These are phyloP conservation scores for Neoaliturus tenellus DNA, from an alignment of 2,888 invertebrate genomes.

Conservation along the genomic window DNA sequence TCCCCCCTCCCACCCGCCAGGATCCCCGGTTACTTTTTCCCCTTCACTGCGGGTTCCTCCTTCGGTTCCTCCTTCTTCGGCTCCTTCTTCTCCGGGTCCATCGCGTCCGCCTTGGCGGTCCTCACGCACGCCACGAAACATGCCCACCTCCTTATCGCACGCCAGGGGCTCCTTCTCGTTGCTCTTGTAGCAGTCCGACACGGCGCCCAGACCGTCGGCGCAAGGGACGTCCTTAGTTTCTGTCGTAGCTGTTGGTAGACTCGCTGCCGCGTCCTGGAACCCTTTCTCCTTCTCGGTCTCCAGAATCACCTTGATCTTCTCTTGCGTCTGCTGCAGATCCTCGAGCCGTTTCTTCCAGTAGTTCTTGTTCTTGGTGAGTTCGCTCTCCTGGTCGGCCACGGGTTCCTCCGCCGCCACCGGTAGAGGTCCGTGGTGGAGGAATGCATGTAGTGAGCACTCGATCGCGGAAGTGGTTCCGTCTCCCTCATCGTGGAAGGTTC, in stretches of 20 bases:
- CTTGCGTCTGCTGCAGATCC: not conserved
- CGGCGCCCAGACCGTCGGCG: not conserved
- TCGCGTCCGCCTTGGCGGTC: not conserved
- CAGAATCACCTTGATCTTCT: not conserved
- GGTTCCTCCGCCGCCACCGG: not conserved
- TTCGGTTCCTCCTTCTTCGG: constrained; percentile 13
- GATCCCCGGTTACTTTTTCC: not conserved
- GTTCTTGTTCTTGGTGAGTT: constrained; percentile 35
- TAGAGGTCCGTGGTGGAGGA: not conserved
- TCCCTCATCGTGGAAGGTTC: constrained; percentile 1
- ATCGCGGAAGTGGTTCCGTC: not conserved
- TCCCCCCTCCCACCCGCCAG: not conserved
- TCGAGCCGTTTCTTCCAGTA: constrained; percentile 31
- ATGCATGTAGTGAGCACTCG: not conserved
- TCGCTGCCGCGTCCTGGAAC: constrained; percentile 1
- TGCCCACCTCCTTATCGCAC: not conserved
- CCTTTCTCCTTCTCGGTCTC: not conserved
- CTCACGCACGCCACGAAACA: constrained; percentile 9
- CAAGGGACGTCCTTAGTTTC: not conserved
- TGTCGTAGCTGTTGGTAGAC: not conserved
- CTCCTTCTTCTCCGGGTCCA: constrained; percentile 10
- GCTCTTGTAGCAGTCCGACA: constrained; percentile 27
- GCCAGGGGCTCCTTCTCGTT: constrained; percentile 30
- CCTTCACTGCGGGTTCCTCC: not conserved
- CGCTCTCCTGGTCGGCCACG: constrained; percentile 26